phyloP scores from a whole-genome alignment of 2,888 invertebrate species.

The Agrochola circellaris region DNA sequence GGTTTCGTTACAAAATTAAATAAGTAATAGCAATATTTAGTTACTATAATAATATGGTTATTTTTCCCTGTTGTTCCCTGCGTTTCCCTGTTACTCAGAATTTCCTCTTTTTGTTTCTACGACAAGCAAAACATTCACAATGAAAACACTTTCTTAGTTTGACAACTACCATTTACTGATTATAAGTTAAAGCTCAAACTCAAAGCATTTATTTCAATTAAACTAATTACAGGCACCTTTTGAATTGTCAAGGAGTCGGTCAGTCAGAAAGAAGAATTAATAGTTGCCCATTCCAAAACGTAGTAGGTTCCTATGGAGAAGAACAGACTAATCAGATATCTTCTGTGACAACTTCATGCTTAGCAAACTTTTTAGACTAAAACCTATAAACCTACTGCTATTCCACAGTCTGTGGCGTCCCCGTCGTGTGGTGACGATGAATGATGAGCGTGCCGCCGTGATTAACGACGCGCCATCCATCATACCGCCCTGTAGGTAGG shows the following conservation, averaged over 20 bases:
- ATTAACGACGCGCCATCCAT: constrained; percentile 82
- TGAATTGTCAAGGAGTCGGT: not conserved
- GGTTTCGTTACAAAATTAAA: no score
- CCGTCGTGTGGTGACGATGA: constrained; percentile 69
- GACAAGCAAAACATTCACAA: no score
- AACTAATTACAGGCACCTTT: not conserved
- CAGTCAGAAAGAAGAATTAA: not conserved
- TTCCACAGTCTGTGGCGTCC: constrained; percentile 32
- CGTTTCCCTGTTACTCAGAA: not conserved
- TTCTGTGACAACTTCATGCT: no score
- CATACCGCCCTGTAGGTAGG: constrained; percentile 67
- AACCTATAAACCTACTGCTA: constrained; percentile 41
- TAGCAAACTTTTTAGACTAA: not conserved
- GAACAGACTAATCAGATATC: not conserved
- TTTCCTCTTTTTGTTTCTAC: not conserved
- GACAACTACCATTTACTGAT: not conserved
- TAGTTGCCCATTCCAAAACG: not conserved
- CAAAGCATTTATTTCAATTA: not conserved
- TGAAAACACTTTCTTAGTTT: no score
- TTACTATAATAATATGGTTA: no score
- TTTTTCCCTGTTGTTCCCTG: no score
- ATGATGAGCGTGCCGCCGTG: constrained; percentile 74
- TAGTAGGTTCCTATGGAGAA: not conserved
- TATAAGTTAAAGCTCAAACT: not conserved
- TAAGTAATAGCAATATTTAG: no score